Conservation (phyloP, 2,113 vertebrate species). For the Morone saxatilis region DNA sequence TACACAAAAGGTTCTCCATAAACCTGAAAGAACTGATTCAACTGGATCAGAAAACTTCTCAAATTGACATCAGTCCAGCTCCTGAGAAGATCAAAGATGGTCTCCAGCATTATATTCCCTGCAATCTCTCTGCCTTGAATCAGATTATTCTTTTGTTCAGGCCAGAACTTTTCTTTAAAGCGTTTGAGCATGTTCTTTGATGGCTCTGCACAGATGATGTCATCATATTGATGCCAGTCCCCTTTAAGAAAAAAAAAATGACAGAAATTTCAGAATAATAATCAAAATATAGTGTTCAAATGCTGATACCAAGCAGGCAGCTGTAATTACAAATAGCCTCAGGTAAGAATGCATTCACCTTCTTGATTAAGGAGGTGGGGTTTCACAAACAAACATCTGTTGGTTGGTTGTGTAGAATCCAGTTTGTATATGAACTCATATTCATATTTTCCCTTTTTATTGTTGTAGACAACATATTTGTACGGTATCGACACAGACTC, state of each 20-base stretch:
- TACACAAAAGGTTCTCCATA: constrained; percentile 69
- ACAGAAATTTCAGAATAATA: background rate
- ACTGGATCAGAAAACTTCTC: constrained; percentile 83
- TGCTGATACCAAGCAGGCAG: no score
- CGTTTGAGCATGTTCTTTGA: fast-evolving
- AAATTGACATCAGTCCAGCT: constrained; percentile 85
- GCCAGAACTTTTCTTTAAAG: constrained; percentile 49
- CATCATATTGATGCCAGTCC: constrained; percentile 97
- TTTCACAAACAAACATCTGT: constrained; percentile 84
- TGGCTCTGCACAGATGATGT: constrained; percentile 86
- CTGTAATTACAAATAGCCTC: no score
- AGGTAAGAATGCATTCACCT: no score
- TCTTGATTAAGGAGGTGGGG: no score
- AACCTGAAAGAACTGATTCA: constrained; percentile 84
- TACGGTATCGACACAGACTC: constrained; percentile 82
- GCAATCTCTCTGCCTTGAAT: constrained; percentile 86
- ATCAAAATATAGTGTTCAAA: background rate
- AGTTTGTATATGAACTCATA: constrained; percentile 83
- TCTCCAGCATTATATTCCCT: constrained; percentile 85
- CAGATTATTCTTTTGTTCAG: constrained; percentile 50
- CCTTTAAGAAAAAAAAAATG: constrained; percentile 52
- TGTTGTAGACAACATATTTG: constrained; percentile 85
- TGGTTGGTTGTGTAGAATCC: constrained; percentile 56
- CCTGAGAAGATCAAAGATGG: constrained; percentile 88
- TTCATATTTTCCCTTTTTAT: background rate